Percentiles rank a stretch among this genome's conserved stretches.
These are phyloP conservation scores for Agrenia bidenticulata DNA, from an alignment of 2,888 invertebrate genomes.

Conservation along the genomic window DNA sequence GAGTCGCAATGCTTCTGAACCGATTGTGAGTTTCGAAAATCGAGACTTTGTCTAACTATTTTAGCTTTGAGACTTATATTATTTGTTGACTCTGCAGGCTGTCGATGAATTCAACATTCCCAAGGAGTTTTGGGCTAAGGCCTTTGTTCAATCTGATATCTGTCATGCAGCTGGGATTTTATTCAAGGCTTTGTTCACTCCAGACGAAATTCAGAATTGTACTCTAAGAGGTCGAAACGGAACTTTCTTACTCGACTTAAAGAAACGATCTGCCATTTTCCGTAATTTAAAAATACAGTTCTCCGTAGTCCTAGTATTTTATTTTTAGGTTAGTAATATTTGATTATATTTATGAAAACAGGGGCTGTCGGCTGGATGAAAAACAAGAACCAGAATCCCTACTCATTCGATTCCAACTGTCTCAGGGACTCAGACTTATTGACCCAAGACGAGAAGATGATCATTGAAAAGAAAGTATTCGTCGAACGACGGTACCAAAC, in stretches of 20 bases:
- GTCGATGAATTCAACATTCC: slow-evolving; percentile 39
- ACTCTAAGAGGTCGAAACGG: slow-evolving; percentile 40
- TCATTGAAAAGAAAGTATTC: slow-evolving; percentile 44
- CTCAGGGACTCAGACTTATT: slow-evolving; percentile 1
- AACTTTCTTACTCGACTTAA: slow-evolving; percentile 30
- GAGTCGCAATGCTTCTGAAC: neutral
- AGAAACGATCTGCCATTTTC: slow-evolving; percentile 41
- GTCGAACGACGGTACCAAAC: slow-evolving; percentile 44
- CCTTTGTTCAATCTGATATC: slow-evolving; percentile 40
- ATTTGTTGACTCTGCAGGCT: slow-evolving; percentile 15
- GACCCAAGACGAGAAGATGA: slow-evolving; percentile 35
- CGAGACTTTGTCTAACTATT: neutral
- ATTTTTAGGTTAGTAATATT: neutral
- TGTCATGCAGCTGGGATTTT: slow-evolving; percentile 39
- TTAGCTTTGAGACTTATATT: neutral
- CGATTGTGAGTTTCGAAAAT: slow-evolving; percentile 6
- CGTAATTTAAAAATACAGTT: slow-evolving; percentile 20
- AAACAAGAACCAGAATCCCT: slow-evolving; percentile 41
- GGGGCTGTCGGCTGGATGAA: slow-evolving; percentile 43
- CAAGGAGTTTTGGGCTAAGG: slow-evolving; percentile 41
- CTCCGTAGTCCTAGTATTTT: neutral
- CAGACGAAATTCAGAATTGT: slow-evolving; percentile 43
- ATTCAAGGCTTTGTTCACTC: slow-evolving; percentile 37
- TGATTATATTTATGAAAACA: slow-evolving; percentile 2
- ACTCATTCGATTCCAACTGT: slow-evolving; percentile 34